A percentile compares a stretch with the other conserved stretches of the same genome.
Conservation (phyloP, 2,888 invertebrate species). For the Hermaeophaga mercurialis region DNA sequence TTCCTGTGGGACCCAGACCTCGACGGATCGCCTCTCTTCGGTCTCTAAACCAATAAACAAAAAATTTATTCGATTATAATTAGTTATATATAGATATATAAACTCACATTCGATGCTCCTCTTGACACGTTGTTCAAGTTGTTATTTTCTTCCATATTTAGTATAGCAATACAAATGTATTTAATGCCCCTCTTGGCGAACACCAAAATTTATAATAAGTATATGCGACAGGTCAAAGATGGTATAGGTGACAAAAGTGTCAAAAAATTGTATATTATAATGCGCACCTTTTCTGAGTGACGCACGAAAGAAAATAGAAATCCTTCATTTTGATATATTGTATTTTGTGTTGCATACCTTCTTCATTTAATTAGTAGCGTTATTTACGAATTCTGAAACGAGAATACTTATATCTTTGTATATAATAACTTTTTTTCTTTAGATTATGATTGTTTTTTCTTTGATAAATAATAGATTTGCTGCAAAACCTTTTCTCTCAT, state of each 20-base stretch:
- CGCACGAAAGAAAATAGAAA: no score
- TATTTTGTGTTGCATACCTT: no score
- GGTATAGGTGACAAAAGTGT: conserved; percentile 33
- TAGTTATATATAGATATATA: no score
- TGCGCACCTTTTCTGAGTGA: no score
- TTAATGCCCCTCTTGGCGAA: neutral
- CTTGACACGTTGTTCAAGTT: conserved; percentile 33
- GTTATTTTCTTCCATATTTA: conserved; percentile 34
- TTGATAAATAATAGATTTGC: no score
- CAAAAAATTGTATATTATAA: conserved; percentile 18
- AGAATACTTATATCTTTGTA: no score
- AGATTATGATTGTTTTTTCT: no score
- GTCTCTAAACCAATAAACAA: conserved; percentile 22
- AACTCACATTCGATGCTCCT: conserved; percentile 27
- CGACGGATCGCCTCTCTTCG: conserved; percentile 31
- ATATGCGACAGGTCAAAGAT: conserved; percentile 25
- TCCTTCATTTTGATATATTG: no score
- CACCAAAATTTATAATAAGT: conserved; percentile 24
- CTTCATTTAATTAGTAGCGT: no score
- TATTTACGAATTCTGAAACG: no score
- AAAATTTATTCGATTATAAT: neutral
- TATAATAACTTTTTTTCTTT: no score
- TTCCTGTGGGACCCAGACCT: conserved; percentile 28
- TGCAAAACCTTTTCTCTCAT: no score
- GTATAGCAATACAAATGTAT: neutral